These are phyloP conservation scores for Podilymbus podiceps DNA, from an alignment of 2,113 vertebrate genomes.

Conservation along the genomic window DNA sequence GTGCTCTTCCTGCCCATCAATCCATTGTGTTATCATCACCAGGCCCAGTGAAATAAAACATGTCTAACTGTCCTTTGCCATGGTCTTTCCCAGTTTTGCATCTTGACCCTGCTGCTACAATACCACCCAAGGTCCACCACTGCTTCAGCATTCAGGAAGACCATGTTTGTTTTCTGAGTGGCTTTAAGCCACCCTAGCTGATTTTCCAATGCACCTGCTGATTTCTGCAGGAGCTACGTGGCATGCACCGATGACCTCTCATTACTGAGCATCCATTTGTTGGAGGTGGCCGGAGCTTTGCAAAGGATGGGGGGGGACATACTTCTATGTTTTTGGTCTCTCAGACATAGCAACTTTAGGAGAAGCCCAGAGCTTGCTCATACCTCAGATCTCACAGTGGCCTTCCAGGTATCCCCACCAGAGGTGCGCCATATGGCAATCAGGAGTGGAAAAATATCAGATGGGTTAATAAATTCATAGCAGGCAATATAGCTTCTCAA, in stretches of 20 bases:
- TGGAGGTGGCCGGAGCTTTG: not conserved
- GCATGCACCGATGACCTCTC: rapidly evolving
- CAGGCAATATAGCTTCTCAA: not conserved
- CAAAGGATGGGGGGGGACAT: rapidly evolving
- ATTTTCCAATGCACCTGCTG: not conserved
- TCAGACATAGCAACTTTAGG: not conserved
- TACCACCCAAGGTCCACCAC: not conserved
- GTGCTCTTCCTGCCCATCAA: no score
- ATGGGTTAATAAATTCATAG: not conserved
- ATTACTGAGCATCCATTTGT: not conserved
- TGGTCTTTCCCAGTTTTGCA: not conserved
- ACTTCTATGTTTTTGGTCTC: not conserved
- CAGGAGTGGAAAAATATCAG: not conserved
- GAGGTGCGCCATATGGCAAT: not conserved
- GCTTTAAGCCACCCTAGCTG: not conserved
- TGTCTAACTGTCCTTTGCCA: not conserved
- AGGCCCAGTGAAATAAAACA: not conserved
- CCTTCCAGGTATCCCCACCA: not conserved
- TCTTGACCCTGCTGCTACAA: not conserved
- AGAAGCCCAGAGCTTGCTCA: not conserved
- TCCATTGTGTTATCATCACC: not conserved
- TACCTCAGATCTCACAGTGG: not conserved
- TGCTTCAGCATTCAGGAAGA: not conserved
- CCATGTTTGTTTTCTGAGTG: not conserved
- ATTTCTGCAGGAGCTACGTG: not conserved